These are phyloP conservation scores for Sinocyclocheilus anophthalmus DNA, from an alignment of 2,113 vertebrate genomes.

Conservation along the genomic window DNA sequence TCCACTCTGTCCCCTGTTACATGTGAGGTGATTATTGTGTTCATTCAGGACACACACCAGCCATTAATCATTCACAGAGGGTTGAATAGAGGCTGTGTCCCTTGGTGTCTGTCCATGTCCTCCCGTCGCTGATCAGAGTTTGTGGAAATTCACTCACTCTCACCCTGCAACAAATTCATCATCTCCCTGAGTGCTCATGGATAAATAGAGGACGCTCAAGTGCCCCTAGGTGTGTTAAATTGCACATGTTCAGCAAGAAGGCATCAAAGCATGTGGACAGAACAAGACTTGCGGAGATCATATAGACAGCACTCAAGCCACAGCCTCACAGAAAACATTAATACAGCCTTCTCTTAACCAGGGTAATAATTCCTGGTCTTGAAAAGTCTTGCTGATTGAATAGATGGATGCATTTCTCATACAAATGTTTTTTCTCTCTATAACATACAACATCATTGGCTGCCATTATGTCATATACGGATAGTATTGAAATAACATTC, in stretches of 20 bases:
- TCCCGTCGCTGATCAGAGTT: not conserved
- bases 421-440: not conserved
- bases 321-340: not conserved
- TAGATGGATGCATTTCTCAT: conserved; percentile 16
- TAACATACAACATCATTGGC: not conserved
- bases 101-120: conserved; percentile 14
- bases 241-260: conserved; percentile 21
- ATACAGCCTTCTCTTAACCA: conserved; percentile 3
- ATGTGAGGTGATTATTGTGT: not conserved
- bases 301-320: not conserved
- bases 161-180: conserved; percentile 23
- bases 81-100: conserved; percentile 6
- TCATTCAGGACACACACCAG: conserved; percentile 16
- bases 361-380: not conserved
- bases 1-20: not conserved
- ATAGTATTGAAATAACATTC: not conserved
- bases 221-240: conserved; percentile 33
- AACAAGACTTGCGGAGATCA: conserved; percentile 26
- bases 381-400: not conserved
- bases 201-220: conserved; percentile 19
- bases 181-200: conserved; percentile 1
- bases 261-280: conserved; percentile 4
- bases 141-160: conserved; percentile 20
- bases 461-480: not conserved
- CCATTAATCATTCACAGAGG: conserved; percentile 23